Evolutionary conservation across 2,113 vertebrate genomes (phyloP).

Genomic region (Oenanthe melanoleuca): DNA sequence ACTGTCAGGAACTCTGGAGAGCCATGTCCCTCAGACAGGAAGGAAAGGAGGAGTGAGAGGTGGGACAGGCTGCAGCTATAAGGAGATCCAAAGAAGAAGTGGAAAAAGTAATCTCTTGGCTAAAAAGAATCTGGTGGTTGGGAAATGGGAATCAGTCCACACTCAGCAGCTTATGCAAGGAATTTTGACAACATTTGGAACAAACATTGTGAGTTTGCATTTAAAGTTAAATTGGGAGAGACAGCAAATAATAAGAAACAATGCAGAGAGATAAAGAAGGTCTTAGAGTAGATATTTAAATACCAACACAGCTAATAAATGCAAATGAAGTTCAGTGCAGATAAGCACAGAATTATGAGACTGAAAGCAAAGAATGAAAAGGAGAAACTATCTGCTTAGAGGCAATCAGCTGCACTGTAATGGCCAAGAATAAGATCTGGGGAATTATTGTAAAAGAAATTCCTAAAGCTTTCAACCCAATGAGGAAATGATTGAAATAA

Average conservation of each 20-base stretch:
- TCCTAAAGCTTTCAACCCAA: slow-evolving; percentile 72
- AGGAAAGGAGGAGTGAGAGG: not conserved
- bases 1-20: rapidly evolving
- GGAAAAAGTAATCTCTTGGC: not conserved
- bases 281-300: slow-evolving; percentile 73
- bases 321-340: slow-evolving; percentile 77
- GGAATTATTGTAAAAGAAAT: slow-evolving; percentile 76
- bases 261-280: slow-evolving; percentile 71
- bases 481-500: slow-evolving; percentile 69
- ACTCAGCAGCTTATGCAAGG: slow-evolving; percentile 21
- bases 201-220: slow-evolving; percentile 66
- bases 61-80: not conserved
- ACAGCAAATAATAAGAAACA: slow-evolving; percentile 76
- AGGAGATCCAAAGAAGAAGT: not conserved
- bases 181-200: slow-evolving; percentile 62
- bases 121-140: not conserved
- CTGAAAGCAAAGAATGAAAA: slow-evolving; percentile 75
- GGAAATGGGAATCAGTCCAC: not conserved
- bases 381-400: slow-evolving; percentile 74
- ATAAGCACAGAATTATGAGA: slow-evolving; percentile 80
- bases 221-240: slow-evolving; percentile 73
- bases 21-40: not conserved
- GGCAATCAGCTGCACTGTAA: slow-evolving; percentile 72
- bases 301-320: slow-evolving; percentile 78
- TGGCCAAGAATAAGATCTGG: slow-evolving; percentile 75